Conservation (phyloP, 2,888 invertebrate genomes). For the Ethmia dodecea region DNA sequence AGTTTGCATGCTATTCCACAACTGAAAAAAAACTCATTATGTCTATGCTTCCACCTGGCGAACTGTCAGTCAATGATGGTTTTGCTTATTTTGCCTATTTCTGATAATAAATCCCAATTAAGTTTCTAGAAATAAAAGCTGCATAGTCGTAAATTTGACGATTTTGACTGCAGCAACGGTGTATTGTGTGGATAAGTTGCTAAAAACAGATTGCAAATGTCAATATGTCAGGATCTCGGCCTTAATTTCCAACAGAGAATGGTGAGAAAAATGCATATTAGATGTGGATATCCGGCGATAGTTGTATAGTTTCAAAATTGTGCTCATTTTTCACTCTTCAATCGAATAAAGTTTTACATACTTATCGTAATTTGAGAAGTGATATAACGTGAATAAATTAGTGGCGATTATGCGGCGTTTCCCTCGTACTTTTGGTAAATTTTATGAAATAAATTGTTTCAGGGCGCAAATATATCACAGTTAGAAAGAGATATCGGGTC, state of each 20-base stretch:
- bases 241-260: constrained; percentile 78
- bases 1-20: too few species aligned
- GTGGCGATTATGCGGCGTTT: too few species aligned
- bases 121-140: constrained; percentile 44
- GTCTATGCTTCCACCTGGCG: constrained; percentile 19
- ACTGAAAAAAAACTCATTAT: too few species aligned
- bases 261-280: constrained; percentile 52
- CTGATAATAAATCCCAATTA: constrained; percentile 45
- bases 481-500: constrained; percentile 99
- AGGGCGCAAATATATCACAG: constrained; percentile 99
- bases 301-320: too few species aligned
- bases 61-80: constrained; percentile 37
- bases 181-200: constrained; percentile 47
- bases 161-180: constrained; percentile 33
- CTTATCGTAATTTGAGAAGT: too few species aligned
- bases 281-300: constrained; percentile 27
- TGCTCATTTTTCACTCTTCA: too few species aligned
- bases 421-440: too few species aligned
- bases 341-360: too few species aligned
- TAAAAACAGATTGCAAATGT: constrained; percentile 74
- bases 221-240: constrained; percentile 78
- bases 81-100: constrained; percentile 51
- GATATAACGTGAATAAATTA: too few species aligned
- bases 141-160: constrained; percentile 31
- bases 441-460: constrained; percentile 31